Evolutionary conservation across 2,797 vertebrate species (phyloP), one percentile per base, ranked within the genome.

Genomic region (Sebastes miniatus): DNA sequence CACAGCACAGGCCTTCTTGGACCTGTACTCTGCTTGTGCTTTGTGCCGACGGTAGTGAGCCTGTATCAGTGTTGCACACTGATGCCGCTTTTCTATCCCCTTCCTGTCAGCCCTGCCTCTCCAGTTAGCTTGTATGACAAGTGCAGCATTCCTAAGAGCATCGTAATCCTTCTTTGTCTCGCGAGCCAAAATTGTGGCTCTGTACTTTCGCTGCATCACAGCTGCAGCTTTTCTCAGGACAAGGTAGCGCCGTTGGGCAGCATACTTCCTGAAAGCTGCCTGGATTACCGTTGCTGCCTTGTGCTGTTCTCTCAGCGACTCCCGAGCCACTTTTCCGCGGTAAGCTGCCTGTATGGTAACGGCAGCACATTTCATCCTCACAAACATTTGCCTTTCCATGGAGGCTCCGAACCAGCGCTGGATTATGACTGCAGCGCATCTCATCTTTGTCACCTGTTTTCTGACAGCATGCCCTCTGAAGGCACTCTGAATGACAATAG

Each of bases 391-490:
- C 79, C 94, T 95, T 62, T 56, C 13, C 31, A 86, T 85, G 6
- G 10, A 88, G 62, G 93, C 91, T 81, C 96, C 95, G 88, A 97
- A 98, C 96, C 96, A 93, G 18, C 85, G 94, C 93, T 99, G 98
- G 92, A 99, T 97, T 16, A 87, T 11, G 54, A 95, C 0, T 0
- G 93, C 86, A 3, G 96, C 94, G 1, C 67, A 76, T 72, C 92
- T 92, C 84, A 95, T 83, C 64, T 76, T 70, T 2, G 50, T 73
- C 16, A 95, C 86, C 31, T 79, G 93, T 9, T 58, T 84, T 65
- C 95, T 96, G 67, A 91, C 91, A 16, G 71, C 29, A 3, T 92
- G 87, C 31, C 95, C 93, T 84, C 96, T 96, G 83, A 97, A 97
- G 68, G 93, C 93, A 2, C 94, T 91, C 76, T 99, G 98, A 80